Evolutionary conservation across 2,797 vertebrate species (phyloP).

Genomic region (Selene dorsalis): DNA sequence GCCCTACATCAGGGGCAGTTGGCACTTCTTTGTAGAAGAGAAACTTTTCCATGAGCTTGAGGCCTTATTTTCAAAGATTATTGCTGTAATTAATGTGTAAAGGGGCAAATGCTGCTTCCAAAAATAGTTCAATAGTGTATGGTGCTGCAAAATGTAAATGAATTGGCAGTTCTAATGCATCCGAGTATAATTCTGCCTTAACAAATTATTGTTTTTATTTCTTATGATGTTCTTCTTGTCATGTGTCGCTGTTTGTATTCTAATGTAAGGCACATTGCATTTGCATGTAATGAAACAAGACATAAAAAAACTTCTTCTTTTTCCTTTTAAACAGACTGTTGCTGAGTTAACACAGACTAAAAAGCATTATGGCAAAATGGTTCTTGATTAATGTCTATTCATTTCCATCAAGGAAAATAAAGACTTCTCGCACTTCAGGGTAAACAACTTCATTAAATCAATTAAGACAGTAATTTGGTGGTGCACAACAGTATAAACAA

Average conservation of each 20-base stretch:
- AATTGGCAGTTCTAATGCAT: constrained; percentile 12
- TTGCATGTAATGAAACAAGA: constrained; percentile 5
- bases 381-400: constrained; percentile 66
- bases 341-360: constrained; percentile 44
- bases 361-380: constrained; percentile 58
- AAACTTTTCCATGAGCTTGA: constrained; percentile 57
- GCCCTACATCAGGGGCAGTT: constrained; percentile 56
- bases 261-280: constrained; percentile 9
- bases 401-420: constrained; percentile 67
- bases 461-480: constrained; percentile 66
- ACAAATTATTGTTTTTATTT: constrained; percentile 20
- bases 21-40: constrained; percentile 43
- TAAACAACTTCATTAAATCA: constrained; percentile 78
- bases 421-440: constrained; percentile 55
- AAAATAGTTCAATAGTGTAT: constrained; percentile 12
- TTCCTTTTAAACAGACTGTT: constrained; percentile 30
- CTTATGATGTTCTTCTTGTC: not conserved
- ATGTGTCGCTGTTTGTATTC: not conserved
- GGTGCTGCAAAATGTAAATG: constrained; percentile 24
- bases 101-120: constrained; percentile 30
- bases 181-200: not conserved
- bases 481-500: constrained; percentile 47
- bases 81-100: constrained; percentile 44
- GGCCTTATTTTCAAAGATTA: constrained; percentile 48
- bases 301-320: not conserved